Conservation (phyloP, 1,140 invertebrate species). For the Drosophila arizonae region DNA sequence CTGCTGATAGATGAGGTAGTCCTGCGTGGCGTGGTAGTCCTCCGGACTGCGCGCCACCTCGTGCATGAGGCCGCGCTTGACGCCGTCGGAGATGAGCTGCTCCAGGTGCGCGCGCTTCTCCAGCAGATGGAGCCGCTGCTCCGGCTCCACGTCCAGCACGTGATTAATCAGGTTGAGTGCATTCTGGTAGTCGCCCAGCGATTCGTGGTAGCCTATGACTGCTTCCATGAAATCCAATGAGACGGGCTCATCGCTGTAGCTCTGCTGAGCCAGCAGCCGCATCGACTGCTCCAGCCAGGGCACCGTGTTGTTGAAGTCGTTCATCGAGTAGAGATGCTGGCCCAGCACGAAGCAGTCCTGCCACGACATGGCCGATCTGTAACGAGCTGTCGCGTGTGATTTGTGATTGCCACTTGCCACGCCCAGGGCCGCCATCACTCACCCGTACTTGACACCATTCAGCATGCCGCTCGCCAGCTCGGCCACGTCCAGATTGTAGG, state of each 20-base stretch:
- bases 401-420: constrained; percentile 18
- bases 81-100: constrained; percentile 57
- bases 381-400: constrained; percentile 28
- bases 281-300: constrained; percentile 96
- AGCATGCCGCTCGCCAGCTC: constrained; percentile 94
- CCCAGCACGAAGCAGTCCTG: constrained; percentile 98
- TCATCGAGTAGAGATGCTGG: constrained; percentile 94
- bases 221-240: constrained; percentile 74
- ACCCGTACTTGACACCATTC: constrained; percentile 93
- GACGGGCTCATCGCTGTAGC: constrained; percentile 46
- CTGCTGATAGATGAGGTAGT: constrained; percentile 88
- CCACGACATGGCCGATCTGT: constrained; percentile 87
- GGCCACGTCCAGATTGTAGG: constrained; percentile 95
- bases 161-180: constrained; percentile 95
- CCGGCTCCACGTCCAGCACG: constrained; percentile 91
- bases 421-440: constrained; percentile 47
- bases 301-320: constrained; percentile 95
- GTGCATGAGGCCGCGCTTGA: constrained; percentile 63
- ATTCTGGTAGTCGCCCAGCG: constrained; percentile 91
- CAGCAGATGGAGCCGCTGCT: constrained; percentile 90
- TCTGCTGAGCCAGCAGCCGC: constrained; percentile 54
- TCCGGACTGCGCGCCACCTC: constrained; percentile 42
- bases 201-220: constrained; percentile 85
- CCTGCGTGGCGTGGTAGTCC: constrained; percentile 62
- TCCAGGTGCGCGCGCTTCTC: constrained; percentile 87